Percentiles rank a stretch among this genome's conserved stretches.
phyloP scores from a whole-genome alignment of 2,888 invertebrate species.

The Carabus problematicus region DNA sequence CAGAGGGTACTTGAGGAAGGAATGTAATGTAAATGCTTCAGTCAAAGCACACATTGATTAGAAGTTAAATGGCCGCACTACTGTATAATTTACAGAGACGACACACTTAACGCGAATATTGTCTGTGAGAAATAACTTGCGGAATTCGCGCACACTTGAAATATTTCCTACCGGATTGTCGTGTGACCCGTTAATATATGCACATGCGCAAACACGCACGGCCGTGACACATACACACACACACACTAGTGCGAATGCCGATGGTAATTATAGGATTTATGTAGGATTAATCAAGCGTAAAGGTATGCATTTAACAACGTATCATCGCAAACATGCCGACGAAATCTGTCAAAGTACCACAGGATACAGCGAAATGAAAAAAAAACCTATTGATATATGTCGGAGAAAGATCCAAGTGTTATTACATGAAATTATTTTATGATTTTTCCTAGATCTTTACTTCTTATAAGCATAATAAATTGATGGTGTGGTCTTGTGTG shows the following conservation, averaged over 20 bases:
- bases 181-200: too few species aligned
- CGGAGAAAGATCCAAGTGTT: too few species aligned
- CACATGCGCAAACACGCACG: background rate
- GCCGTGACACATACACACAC: background rate
- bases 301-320: background rate
- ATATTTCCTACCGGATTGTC: slow-evolving; percentile 15
- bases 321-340: slow-evolving; percentile 1
- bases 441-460: too few species aligned
- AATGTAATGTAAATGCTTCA: background rate
- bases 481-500: too few species aligned
- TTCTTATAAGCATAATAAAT: too few species aligned
- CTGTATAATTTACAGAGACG: slow-evolving; percentile 18
- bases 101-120: slow-evolving; percentile 14
- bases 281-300: slow-evolving; percentile 6
- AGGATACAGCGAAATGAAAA: too few species aligned
- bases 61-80: slow-evolving; percentile 7
- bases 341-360: background rate
- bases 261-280: slow-evolving; percentile 13
- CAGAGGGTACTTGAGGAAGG: too few species aligned
- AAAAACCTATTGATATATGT: too few species aligned
- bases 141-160: slow-evolving; percentile 3
- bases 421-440: too few species aligned
- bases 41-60: slow-evolving; percentile 26
- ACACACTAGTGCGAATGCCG: background rate
- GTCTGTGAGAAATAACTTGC: slow-evolving; percentile 11